These are phyloP conservation scores for Ibidorhyncha struthersii DNA, from an alignment of 2,113 vertebrate species.

Conservation along the genomic window DNA sequence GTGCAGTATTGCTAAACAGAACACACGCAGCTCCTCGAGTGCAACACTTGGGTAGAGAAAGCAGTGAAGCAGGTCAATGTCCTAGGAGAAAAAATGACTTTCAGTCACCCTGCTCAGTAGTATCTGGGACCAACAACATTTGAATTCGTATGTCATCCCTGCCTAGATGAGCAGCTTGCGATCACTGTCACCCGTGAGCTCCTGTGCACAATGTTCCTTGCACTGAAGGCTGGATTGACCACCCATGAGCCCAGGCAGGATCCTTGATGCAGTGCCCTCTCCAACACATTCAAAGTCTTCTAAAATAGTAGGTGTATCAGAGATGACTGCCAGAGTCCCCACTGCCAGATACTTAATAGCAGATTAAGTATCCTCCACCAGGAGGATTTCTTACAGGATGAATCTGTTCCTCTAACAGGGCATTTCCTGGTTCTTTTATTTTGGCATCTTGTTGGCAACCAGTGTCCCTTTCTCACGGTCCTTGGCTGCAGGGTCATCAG, in stretches of 20 bases:
- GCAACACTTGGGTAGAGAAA: neutral
- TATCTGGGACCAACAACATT: neutral
- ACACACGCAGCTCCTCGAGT: neutral
- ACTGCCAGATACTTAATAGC: neutral
- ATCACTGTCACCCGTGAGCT: neutral
- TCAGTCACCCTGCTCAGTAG: neutral
- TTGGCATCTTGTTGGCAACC: neutral
- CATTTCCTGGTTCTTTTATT: neutral
- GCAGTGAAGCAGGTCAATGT: neutral
- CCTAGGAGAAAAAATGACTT: neutral
- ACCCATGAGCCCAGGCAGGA: rapidly evolving
- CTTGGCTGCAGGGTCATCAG: neutral
- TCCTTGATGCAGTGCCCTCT: neutral
- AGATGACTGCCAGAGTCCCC: neutral
- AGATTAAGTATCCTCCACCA: neutral
- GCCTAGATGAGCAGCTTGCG: neutral
- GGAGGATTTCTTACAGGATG: neutral
- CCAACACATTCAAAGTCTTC: neutral
- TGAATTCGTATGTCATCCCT: neutral
- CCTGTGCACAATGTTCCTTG: neutral
- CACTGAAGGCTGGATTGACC: neutral
- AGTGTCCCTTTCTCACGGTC: neutral
- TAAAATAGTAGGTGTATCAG: neutral
- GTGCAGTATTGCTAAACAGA: neutral
- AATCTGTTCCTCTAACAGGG: neutral